Base-by-base conservation (phyloP, 2,797 vertebrate species). In the Periophthalmus magnuspinnatus region DNA sequence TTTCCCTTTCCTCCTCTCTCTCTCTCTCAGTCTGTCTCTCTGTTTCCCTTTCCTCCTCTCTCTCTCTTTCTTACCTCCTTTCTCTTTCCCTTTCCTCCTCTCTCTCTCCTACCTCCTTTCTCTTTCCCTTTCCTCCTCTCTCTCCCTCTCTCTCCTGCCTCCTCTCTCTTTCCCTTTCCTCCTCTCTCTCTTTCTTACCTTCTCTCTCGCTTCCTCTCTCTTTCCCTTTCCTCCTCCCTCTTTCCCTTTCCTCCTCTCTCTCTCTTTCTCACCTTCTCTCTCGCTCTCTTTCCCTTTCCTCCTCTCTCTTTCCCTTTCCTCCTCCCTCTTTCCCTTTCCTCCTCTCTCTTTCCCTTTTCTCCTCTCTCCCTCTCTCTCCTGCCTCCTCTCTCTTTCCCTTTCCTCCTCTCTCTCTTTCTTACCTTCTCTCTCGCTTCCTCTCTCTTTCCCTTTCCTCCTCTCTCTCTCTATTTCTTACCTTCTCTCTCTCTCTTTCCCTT, bases 401-500 rank as follows among this genome's bases (percentile, higher is more conserved):
- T n/a, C n/a, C n/a, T n/a, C n/a, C 60, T 81, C 77, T 69, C 69
- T 69, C 62, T 61, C 33, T n/a, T n/a, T n/a, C n/a, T n/a, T n/a
- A n/a, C n/a, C 28, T 55, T 56, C 55, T 52, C 9, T 48, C 2
- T 8, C 60, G 58, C 41, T 48, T 47, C 73, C 68, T 72, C 62
- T 70, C 55, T 34, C 36, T 65, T 77, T 70, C 32, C 73, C n/a
- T n/a, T n/a, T n/a, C n/a, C n/a, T n/a, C n/a, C n/a, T n/a, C n/a
- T n/a, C n/a, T n/a, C 50, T 67, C 78, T n/a, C n/a, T n/a, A n/a
- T n/a, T n/a, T n/a, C 74, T 34, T 66, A 74, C 70, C n/a, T n/a
- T n/a, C n/a, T n/a, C n/a, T n/a, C n/a, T n/a, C 9, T 68, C 75
- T 65, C 69, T 72, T 70, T 65, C 74, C 65, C 70, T 69, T 70